Evolutionary conservation across 2,888 invertebrate genomes (phyloP).

Genomic region (Proisotoma minuta): DNA sequence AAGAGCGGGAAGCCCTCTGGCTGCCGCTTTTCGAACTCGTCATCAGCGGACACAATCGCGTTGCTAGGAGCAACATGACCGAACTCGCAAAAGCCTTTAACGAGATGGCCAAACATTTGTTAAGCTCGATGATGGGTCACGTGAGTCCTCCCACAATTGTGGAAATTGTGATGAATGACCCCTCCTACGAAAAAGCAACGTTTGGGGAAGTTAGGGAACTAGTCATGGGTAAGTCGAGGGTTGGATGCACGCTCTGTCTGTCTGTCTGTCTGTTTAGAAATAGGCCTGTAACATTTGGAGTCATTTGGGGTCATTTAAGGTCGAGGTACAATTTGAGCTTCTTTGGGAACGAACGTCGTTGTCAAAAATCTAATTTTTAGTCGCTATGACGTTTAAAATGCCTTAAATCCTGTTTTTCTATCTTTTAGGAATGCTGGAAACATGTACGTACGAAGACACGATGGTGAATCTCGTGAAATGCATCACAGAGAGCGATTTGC

Average conservation of each 20-base stretch:
- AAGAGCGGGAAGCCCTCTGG: slow-evolving; percentile 54
- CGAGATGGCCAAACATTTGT: slow-evolving; percentile 54
- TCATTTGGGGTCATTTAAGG: too few species aligned
- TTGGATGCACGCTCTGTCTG: too few species aligned
- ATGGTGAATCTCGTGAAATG: slow-evolving; percentile 65
- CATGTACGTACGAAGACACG: slow-evolving; percentile 70
- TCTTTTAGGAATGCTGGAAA: slow-evolving; percentile 68
- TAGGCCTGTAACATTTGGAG: too few species aligned
- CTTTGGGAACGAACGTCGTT: too few species aligned
- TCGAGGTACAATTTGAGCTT: too few species aligned
- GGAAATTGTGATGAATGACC: slow-evolving; percentile 54
- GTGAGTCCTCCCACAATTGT: slow-evolving; percentile 56
- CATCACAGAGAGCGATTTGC: slow-evolving; percentile 65
- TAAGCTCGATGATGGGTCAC: slow-evolving; percentile 57
- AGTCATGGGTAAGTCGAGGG: slow-evolving; percentile 55
- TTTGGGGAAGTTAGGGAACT: slow-evolving; percentile 57
- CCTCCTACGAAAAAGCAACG: slow-evolving; percentile 55
- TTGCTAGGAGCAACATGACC: slow-evolving; percentile 44
- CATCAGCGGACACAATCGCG: slow-evolving; percentile 52
- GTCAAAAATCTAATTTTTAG: too few species aligned
- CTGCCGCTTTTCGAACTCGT: slow-evolving; percentile 53
- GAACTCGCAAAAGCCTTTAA: slow-evolving; percentile 53
- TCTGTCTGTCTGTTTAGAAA: too few species aligned
- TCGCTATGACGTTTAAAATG: too few species aligned
- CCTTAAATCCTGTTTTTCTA: too few species aligned